phyloP scores from a whole-genome alignment of 2,113 vertebrate genomes.

The Pipra filicauda region DNA sequence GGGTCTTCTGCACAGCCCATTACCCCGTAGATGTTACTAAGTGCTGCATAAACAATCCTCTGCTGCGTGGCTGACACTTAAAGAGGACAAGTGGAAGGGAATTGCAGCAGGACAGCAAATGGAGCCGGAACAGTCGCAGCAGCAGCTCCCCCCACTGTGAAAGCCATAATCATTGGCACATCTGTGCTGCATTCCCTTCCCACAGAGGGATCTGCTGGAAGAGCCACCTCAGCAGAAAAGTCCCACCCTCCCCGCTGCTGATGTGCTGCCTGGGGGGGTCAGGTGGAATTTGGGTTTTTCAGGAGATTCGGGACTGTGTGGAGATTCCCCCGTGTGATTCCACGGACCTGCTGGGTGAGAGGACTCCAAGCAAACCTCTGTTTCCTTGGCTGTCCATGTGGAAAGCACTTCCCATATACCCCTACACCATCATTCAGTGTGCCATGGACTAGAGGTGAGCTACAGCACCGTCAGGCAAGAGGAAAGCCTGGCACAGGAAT shows the following conservation, averaged over 20 bases:
- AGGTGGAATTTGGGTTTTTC: neutral
- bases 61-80: conserved; percentile 49
- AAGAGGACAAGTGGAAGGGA: neutral
- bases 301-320: accelerated
- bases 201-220: neutral
- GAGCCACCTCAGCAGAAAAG: neutral
- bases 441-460: neutral
- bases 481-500: neutral
- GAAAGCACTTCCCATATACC: accelerated
- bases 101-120: conserved; percentile 51
- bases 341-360: accelerated
- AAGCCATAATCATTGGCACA: neutral
- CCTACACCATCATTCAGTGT: accelerated
- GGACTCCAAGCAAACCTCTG: accelerated
- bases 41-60: conserved; percentile 42
- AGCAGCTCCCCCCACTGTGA: neutral
- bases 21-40: conserved; percentile 51
- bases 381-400: accelerated
- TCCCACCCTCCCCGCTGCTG: neutral
- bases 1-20: conserved; percentile 34
- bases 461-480: neutral
- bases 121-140: conserved; percentile 1
- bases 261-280: accelerated
- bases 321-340: accelerated
- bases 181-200: conserved; percentile 7